phyloP scores from a whole-genome alignment of 2,113 vertebrate species.

The Oreochromis spilurus region DNA sequence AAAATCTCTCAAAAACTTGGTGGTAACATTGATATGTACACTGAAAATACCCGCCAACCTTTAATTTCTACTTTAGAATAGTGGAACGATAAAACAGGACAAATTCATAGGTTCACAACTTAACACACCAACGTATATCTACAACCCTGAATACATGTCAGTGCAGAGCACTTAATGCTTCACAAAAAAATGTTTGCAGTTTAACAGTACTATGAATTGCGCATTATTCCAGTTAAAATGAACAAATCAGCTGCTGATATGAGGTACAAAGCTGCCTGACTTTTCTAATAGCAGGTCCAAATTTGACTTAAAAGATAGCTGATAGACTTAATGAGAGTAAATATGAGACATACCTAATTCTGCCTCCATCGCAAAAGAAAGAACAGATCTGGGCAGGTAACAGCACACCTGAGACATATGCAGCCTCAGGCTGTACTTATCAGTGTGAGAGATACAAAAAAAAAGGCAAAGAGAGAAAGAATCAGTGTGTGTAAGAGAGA shows the following conservation, averaged over 20 bases:
- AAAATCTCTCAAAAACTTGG: accelerated
- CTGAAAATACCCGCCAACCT: background rate
- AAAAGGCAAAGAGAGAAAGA: background rate
- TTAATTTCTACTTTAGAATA: background rate
- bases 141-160: background rate
- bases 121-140: background rate
- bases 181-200: background rate
- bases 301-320: background rate
- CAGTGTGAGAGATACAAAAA: background rate
- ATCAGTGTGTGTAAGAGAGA: background rate
- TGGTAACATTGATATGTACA: background rate
- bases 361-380: background rate
- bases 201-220: background rate
- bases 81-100: background rate
- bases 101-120: background rate
- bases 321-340: background rate
- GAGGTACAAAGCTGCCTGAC: background rate
- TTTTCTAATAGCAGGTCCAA: background rate
- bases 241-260: background rate
- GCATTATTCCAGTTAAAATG: background rate
- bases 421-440: background rate
- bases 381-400: slow-evolving; percentile 46
- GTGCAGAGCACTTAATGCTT: background rate
- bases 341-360: slow-evolving; percentile 24
- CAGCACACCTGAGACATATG: slow-evolving; percentile 25